Percentiles rank a stretch among this genome's conserved stretches.
Conservation (phyloP, 2,113 vertebrate species). For the Fukomys damarensis region DNA sequence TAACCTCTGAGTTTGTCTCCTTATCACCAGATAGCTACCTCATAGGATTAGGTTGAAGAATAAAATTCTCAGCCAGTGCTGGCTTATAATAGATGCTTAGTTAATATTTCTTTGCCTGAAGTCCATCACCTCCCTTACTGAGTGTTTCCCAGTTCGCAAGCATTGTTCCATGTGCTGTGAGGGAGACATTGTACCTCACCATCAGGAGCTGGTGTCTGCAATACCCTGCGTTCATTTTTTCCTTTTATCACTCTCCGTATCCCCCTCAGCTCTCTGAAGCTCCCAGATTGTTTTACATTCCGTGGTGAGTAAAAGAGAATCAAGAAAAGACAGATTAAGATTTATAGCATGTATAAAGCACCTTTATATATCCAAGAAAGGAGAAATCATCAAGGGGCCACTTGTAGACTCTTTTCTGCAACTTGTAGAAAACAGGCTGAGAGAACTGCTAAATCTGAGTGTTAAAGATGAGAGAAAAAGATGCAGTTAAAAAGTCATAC, state of each 20-base stretch:
- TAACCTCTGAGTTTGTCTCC: background rate
- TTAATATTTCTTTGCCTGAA: background rate
- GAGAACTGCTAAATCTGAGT: background rate
- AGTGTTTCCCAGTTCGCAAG: background rate
- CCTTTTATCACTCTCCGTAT: background rate
- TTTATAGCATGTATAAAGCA: background rate
- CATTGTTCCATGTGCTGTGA: background rate
- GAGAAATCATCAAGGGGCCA: background rate
- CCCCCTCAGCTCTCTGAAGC: background rate
- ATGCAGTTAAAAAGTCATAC: background rate
- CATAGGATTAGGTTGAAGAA: background rate
- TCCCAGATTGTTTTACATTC: background rate
- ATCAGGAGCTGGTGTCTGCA: background rate
- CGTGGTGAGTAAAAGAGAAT: background rate
- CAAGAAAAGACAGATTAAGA: background rate
- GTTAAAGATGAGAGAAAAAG: background rate
- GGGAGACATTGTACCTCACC: background rate
- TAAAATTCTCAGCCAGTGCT: background rate
- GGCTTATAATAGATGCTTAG: background rate
- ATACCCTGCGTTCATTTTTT: background rate
- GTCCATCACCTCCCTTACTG: background rate
- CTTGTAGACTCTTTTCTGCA: background rate
- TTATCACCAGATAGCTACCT: background rate
- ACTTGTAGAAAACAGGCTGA: background rate
- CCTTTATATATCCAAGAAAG: background rate